These are phyloP conservation scores for Platysternon megacephalum DNA, from an alignment of 2,113 vertebrate genomes.

Conservation along the genomic window DNA sequence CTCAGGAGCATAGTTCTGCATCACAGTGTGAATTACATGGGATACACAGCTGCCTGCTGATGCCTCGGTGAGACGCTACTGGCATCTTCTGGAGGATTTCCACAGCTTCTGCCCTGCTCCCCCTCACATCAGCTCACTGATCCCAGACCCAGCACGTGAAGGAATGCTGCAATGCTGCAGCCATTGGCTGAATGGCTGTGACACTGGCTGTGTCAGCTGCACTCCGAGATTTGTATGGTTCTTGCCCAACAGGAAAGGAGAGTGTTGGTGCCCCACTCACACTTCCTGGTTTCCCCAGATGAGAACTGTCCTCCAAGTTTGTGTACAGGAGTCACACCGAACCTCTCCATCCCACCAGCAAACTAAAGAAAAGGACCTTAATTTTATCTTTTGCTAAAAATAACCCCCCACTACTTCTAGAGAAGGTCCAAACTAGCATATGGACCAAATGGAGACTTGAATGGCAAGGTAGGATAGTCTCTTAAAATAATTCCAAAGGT, in stretches of 20 bases:
- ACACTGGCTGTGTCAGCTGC: too few species aligned
- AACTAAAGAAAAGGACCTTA: neutral
- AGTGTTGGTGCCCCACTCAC: too few species aligned
- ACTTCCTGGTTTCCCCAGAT: neutral
- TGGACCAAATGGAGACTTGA: neutral
- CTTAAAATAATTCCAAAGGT: neutral
- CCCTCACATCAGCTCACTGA: neutral
- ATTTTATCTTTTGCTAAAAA: neutral
- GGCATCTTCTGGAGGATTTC: neutral
- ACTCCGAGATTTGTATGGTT: neutral
- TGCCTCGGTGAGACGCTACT: neutral
- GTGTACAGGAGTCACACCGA: neutral
- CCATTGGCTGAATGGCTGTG: neutral
- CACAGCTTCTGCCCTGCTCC: neutral
- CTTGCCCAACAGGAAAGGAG: neutral
- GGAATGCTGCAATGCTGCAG: neutral
- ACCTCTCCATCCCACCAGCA: neutral
- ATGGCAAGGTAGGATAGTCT: neutral
- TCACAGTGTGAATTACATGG: neutral
- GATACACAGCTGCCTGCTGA: neutral
- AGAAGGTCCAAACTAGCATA: neutral
- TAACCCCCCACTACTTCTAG: neutral
- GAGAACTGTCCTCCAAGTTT: neutral
- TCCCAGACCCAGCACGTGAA: neutral
- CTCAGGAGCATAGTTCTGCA: neutral